Percentiles rank a stretch among this genome's conserved stretches.
phyloP scores from a whole-genome alignment of 2,888 invertebrate species.

The Piscicola geometra region DNA sequence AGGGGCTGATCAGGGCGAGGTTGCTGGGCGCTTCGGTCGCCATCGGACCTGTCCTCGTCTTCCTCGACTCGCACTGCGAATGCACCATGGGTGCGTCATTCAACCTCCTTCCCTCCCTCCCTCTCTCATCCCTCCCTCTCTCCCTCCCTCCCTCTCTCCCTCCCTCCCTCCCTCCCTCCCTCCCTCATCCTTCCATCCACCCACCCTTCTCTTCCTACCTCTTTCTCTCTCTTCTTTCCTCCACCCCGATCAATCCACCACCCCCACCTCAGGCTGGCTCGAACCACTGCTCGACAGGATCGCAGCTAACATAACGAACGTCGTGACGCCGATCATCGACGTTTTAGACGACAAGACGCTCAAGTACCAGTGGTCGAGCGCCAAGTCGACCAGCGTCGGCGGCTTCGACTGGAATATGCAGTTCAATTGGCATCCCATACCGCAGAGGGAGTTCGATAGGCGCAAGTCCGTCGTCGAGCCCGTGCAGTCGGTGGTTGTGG shows the following conservation, averaged over 20 bases:
- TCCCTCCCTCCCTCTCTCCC: not conserved
- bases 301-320: slow-evolving; percentile 51
- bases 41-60: slow-evolving; percentile 82
- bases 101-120: slow-evolving; percentile 40
- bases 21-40: slow-evolving; percentile 81
- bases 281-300: slow-evolving; percentile 56
- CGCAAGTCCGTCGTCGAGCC: slow-evolving; percentile 49
- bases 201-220: too few species aligned
- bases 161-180: not conserved
- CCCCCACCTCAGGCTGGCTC: slow-evolving; percentile 52
- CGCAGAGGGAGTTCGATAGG: slow-evolving; percentile 63
- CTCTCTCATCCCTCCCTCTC: not conserved
- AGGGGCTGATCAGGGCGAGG: slow-evolving; percentile 85
- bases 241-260: too few species aligned
- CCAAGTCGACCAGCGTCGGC: slow-evolving; percentile 58
- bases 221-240: not conserved
- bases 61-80: slow-evolving; percentile 97
- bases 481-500: slow-evolving; percentile 47
- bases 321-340: slow-evolving; percentile 56
- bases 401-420: slow-evolving; percentile 67
- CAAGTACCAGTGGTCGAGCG: slow-evolving; percentile 54
- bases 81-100: slow-evolving; percentile 64
- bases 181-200: not conserved
- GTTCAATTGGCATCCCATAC: slow-evolving; percentile 99
- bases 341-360: slow-evolving; percentile 43